Conservation (phyloP, 2,888 invertebrate genomes). For the Teinopalpus imperialis region DNA sequence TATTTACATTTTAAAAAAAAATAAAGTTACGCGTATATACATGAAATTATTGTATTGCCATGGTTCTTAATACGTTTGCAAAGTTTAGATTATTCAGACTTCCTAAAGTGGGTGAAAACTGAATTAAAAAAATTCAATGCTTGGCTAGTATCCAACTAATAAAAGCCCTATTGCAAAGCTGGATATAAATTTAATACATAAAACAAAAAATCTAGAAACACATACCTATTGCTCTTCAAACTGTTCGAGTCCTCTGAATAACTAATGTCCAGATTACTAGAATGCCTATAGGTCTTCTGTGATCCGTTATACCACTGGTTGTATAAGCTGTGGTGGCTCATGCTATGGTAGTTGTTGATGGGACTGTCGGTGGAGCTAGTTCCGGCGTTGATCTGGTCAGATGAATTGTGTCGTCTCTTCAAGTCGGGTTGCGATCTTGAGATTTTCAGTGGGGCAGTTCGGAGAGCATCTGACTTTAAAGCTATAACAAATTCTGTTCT, state of each 20-base stretch:
- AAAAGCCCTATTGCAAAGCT: too few species aligned
- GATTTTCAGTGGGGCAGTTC: slow-evolving; percentile 58
- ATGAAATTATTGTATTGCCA: too few species aligned
- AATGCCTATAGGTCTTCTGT: slow-evolving; percentile 56
- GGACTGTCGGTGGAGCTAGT: slow-evolving; percentile 51
- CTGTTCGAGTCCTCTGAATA: slow-evolving; percentile 87
- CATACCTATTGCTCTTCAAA: slow-evolving; percentile 83
- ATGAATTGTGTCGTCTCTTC: slow-evolving; percentile 79
- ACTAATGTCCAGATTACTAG: slow-evolving; percentile 74
- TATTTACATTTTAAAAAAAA: too few species aligned
- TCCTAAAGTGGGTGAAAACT: too few species aligned
- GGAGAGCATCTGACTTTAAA: slow-evolving; percentile 55
- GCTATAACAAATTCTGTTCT: slow-evolving; percentile 55
- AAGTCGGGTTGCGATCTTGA: slow-evolving; percentile 78
- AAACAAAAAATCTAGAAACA: too few species aligned
- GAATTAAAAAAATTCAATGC: too few species aligned
- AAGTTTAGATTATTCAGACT: too few species aligned
- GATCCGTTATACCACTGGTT: slow-evolving; percentile 63
- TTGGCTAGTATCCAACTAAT: too few species aligned
- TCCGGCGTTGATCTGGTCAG: slow-evolving; percentile 61
- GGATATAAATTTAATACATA: too few species aligned
- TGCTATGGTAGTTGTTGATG: slow-evolving; percentile 61
- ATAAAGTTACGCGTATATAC: too few species aligned
- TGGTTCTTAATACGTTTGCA: too few species aligned
- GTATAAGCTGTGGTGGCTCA: slow-evolving; percentile 67